Conservation (phyloP, 1,140 invertebrate species). For the Melanaphis sacchari region DNA sequence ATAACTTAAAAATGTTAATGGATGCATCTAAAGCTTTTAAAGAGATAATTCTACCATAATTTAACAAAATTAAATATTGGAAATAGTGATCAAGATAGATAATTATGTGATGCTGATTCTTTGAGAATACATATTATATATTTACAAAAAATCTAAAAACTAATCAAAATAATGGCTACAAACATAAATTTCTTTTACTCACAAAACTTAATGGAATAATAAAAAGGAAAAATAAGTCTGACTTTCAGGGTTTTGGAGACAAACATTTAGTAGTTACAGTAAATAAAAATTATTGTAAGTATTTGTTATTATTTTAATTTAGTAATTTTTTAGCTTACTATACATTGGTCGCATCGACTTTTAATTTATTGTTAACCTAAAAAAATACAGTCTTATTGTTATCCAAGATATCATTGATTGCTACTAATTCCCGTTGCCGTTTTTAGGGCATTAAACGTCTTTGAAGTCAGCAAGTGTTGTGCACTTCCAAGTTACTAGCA, state of each 20-base stretch:
- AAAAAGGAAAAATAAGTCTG: not conserved
- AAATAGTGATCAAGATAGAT: not conserved
- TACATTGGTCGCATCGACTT: not conserved
- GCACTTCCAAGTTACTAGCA: not conserved
- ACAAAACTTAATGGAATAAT: not conserved
- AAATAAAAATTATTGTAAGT: not conserved
- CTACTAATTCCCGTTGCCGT: not conserved
- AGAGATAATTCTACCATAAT: not conserved
- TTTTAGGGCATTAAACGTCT: not conserved
- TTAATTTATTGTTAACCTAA: not conserved
- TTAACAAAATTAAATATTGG: not conserved
- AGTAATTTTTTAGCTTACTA: not conserved
- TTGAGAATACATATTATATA: no score
- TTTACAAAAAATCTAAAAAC: not conserved
- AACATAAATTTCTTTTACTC: not conserved
- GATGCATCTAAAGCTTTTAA: not conserved
- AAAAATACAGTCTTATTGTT: not conserved
- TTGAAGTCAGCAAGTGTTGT: not conserved
- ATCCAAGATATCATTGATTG: not conserved
- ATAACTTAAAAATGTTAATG: not conserved
- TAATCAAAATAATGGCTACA: not conserved
- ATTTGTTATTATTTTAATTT: not conserved
- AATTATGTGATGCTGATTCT: no score
- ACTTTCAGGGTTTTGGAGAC: not conserved
- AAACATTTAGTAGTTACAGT: not conserved